Conservation (phyloP, 2,888 invertebrate species). For the Epinotia brunnichana region DNA sequence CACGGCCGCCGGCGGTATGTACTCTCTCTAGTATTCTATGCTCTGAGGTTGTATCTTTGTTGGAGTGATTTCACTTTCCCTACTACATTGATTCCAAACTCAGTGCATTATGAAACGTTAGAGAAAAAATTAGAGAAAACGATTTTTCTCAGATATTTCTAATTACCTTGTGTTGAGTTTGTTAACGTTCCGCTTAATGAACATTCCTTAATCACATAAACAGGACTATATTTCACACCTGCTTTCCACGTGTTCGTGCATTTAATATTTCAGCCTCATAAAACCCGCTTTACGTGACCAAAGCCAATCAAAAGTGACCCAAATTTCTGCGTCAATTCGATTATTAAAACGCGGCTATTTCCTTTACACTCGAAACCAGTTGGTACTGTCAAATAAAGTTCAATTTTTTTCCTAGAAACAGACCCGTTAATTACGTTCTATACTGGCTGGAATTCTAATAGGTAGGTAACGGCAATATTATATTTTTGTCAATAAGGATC, state of each 20-base stretch:
- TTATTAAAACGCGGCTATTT: conserved; percentile 25
- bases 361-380: conserved; percentile 14
- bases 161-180: not conserved
- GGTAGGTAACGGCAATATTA: too few relatives aligned
- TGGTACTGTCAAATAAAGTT: not conserved
- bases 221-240: conserved; percentile 1
- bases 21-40: too few relatives aligned
- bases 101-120: too few relatives aligned
- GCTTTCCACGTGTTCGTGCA: conserved; percentile 7
- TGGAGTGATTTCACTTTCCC: too few relatives aligned
- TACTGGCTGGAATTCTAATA: not conserved
- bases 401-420: not conserved
- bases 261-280: conserved; percentile 16
- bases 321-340: conserved; percentile 27
- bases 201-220: not conserved
- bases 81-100: too few relatives aligned
- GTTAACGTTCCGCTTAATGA: not conserved
- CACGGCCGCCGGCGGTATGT: too few relatives aligned
- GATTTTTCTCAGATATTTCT: too few relatives aligned
- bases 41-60: too few relatives aligned
- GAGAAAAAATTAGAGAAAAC: too few relatives aligned
- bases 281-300: conserved; percentile 31
- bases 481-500: too few relatives aligned
- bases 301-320: conserved; percentile 33
- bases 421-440: too few relatives aligned